Conservation (phyloP, 2,888 invertebrate species). For the Luperina nickerlii region DNA sequence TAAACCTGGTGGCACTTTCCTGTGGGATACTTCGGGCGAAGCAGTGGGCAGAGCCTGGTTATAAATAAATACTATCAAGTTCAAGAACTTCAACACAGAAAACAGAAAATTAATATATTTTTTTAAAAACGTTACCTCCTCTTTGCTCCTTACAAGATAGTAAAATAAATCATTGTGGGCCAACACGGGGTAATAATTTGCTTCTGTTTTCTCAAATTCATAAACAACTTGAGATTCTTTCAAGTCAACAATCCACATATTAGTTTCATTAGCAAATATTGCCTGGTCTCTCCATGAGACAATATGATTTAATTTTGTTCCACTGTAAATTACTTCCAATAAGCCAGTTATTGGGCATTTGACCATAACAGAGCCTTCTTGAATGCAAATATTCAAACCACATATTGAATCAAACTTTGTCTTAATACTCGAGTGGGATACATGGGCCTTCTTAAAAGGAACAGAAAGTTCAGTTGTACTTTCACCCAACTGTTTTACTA, state of each 20-base stretch:
- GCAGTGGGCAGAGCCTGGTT: too few relatives aligned
- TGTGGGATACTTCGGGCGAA: too few relatives aligned
- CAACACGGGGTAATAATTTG: conserved; percentile 76
- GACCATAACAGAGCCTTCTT: conserved; percentile 69
- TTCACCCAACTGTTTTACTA: conserved; percentile 71
- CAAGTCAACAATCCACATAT: conserved; percentile 81
- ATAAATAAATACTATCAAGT: neutral
- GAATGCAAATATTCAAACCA: conserved; percentile 74
- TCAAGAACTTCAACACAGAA: neutral
- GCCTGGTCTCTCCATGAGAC: conserved; percentile 77
- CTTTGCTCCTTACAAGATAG: conserved; percentile 75
- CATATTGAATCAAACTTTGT: conserved; percentile 51
- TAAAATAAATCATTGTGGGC: conserved; percentile 78
- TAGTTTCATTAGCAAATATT: conserved; percentile 72
- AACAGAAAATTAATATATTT: neutral
- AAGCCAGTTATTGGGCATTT: conserved; percentile 80
- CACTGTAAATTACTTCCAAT: conserved; percentile 68
- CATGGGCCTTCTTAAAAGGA: conserved; percentile 71
- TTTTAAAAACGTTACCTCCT: conserved; percentile 75
- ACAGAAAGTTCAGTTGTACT: conserved; percentile 69
- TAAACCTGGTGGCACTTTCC: too few relatives aligned
- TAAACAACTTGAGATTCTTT: conserved; percentile 71
- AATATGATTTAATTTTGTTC: conserved; percentile 68
- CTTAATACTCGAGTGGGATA: conserved; percentile 46
- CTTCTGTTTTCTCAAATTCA: conserved; percentile 74